Conservation (phyloP, 2,797 vertebrate species). For the Myotis daubentonii region DNA sequence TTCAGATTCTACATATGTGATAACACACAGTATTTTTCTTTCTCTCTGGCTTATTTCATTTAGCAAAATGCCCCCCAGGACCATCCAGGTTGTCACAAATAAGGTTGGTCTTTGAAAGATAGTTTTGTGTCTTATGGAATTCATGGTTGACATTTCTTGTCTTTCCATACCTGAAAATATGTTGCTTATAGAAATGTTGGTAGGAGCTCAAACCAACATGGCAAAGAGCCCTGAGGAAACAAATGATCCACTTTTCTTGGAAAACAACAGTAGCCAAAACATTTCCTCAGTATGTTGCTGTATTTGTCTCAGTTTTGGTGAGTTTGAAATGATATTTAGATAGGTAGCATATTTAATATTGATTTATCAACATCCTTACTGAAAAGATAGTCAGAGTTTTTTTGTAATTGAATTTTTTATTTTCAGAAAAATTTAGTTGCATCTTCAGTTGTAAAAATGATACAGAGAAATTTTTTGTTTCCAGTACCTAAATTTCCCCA, state of each 20-base stretch:
- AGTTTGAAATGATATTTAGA: conserved; percentile 58
- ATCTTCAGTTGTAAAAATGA: not conserved
- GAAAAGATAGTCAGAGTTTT: not conserved
- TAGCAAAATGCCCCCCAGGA: not conserved
- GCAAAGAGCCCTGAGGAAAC: conserved; percentile 45
- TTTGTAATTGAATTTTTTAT: conserved; percentile 43
- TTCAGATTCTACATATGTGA: not conserved
- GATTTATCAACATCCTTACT: not conserved
- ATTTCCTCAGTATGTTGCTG: conserved; percentile 68
- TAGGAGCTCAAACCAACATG: conserved; percentile 48
- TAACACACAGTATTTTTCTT: not conserved
- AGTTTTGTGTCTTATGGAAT: not conserved
- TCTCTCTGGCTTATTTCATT: not conserved
- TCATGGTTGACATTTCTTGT: not conserved
- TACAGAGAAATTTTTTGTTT: not conserved
- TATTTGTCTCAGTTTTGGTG: conserved; percentile 72
- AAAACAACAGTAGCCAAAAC: conserved; percentile 64
- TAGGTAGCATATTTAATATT: not conserved
- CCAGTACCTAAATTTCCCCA: not conserved
- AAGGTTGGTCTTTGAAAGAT: not conserved
- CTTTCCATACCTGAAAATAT: conserved; percentile 24
- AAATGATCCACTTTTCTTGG: conserved; percentile 13
- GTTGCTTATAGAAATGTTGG: not conserved
- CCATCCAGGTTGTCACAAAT: not conserved
- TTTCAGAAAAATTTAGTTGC: conserved; percentile 30